phyloP scores from a whole-genome alignment of 2,888 invertebrate genomes.

The Ichneumoninae sp. region DNA sequence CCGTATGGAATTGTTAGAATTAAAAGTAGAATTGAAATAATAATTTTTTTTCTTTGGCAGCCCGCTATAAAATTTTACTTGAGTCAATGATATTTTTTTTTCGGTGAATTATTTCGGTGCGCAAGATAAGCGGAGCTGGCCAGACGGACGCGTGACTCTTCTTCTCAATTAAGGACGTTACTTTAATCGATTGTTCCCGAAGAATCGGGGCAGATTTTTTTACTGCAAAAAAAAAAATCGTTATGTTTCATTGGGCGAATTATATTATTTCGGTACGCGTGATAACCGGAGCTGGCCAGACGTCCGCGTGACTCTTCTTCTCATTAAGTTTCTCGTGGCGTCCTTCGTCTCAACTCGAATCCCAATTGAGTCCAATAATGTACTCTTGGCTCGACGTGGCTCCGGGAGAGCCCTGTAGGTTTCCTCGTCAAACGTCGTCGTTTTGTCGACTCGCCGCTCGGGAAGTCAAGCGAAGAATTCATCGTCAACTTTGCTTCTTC shows the following conservation, averaged over 20 bases:
- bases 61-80: too few relatives aligned
- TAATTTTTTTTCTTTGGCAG: too few relatives aligned
- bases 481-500: neutral
- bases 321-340: conserved; percentile 55
- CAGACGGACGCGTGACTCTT: conserved; percentile 21
- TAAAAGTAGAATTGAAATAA: too few relatives aligned
- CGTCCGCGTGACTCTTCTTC: conserved; percentile 28
- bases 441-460: neutral
- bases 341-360: conserved; percentile 57
- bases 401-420: conserved; percentile 22
- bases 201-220: neutral
- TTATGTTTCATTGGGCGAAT: neutral
- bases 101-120: too few relatives aligned
- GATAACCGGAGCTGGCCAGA: neutral
- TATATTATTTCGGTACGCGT: neutral
- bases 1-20: too few relatives aligned
- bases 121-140: neutral
- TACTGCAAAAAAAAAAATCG: neutral
- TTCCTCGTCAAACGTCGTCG: conserved; percentile 2
- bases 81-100: neutral
- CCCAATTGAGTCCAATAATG: conserved; percentile 63
- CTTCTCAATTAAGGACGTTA: neutral
- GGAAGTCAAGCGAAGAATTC: neutral
- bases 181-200: too few relatives aligned
- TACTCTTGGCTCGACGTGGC: conserved; percentile 9